Base-by-base conservation (phyloP, 1,140 invertebrate genomes). In the Brachionus paranguensis region DNA sequence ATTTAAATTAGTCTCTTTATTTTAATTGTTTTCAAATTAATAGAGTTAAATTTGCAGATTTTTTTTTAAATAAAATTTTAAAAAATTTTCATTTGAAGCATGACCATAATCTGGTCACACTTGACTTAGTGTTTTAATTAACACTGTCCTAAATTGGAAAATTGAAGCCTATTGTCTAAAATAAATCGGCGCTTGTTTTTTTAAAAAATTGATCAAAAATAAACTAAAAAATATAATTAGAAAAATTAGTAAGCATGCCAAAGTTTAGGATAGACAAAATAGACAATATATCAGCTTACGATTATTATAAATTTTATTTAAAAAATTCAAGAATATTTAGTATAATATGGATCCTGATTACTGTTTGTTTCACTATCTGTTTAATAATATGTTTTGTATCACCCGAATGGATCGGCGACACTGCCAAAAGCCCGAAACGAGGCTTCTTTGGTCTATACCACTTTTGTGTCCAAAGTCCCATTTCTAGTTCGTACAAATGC, bases 321-420 rank as follows among this genome's bases (percentile, higher is more conserved):
- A 92, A 96, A 86, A 97, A 98, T 91, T 96, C 95, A 65, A 95
- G 96, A 83, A 96, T 96, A 50, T 96, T 98, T 79, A 96, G 95
- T 53, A 95, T 98, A 17, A 91, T 98, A 64, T 98, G 97, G 97
- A 96, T 93, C 24, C 94, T 98, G 86, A 97, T 98, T 88, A 90
- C 95, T 78, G 94, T 97, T 87, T 98, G 96, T 90, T 98, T 96
- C 89, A 94, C 95, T 72, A 97, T 99, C 86, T 96, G 98, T 86
- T 93, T 93, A 81, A 93, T 96, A 83, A 95, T 98, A 17, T 94
- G 95, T 0, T 97, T 98, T 88, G 93, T 97, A 17, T 96, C 96
- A 78, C 96, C 96, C 7, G 96, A 98, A 90, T 99, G 96, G 91
- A 94, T 94, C 93, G 87, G 96, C 91, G 92, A 92, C 87, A 89